Evolutionary conservation across 2,888 invertebrate species (phyloP), one percentile per base, ranked within the genome.

Genomic region (Argyresthia goedartella): DNA sequence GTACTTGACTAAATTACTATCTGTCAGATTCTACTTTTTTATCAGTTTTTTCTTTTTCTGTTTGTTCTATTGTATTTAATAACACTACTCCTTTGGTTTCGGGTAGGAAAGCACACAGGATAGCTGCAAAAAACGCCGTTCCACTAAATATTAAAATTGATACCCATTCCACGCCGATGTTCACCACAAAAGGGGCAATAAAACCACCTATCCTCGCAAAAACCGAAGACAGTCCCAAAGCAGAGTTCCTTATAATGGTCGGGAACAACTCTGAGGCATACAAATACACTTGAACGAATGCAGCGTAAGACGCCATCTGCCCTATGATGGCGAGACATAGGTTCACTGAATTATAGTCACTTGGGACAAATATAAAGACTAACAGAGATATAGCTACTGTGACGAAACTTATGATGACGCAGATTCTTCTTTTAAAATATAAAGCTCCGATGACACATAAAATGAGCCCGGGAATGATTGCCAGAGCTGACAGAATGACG

Each of bases 231-330:
- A 92, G 88, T 0, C 97, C 97, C 53, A 97, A 88, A 0, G 95
- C 96, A 49, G 93, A 92, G 63, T 95, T 96, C 35, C 97, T 87
- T 1, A 96, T 92, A 1, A 95, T 93, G 0, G 97, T 97, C 0
- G 97, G 97, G 64, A 95, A 96, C 50, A 96, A 70, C 76, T 97
- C 97, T 0, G 95, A 92, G 41, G 93, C 92, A 75, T 93, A 96
- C 44, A 97, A 89, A 73, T 96, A 97, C 10, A 93, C 93, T 33
- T 93, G 91, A 0, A 95, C 93, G 67, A 96, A 97, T 1, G 92
- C 91, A n/a, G 95, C 89, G 35, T 95, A 93, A 66, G 94, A 91
- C 25, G 94, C 91, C 50, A 95, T 92, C 54, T 94, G 92, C 0
- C 93, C 95, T 46, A 92, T 69, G 56, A 91, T 89, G 8, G 94